A percentile compares a stretch with the other conserved stretches of the same genome.
Evolutionary conservation across 2,113 vertebrate genomes (phyloP).

Genomic region (Halichoeres trimaculatus): DNA sequence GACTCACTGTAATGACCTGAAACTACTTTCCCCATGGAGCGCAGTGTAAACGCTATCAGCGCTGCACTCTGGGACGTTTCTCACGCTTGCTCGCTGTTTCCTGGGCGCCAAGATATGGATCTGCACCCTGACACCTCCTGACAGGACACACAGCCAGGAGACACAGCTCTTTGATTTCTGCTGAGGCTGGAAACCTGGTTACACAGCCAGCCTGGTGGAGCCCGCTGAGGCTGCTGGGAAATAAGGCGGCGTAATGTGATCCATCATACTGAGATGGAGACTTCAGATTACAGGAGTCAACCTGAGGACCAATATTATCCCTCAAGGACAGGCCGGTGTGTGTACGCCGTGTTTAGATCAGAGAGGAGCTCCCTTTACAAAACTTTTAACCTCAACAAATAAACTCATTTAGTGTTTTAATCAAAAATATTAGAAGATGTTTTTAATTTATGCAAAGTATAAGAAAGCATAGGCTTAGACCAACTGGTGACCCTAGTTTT

Average conservation of each 20-base stretch:
- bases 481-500: too few relatives aligned
- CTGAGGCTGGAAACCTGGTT: constrained; percentile 42
- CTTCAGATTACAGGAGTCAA: background rate
- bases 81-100: constrained; percentile 42
- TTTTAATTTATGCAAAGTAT: too few relatives aligned
- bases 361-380: too few relatives aligned
- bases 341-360: too few relatives aligned
- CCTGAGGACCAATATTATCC: too few relatives aligned
- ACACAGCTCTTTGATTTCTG: constrained; percentile 66
- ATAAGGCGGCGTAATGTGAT: constrained; percentile 22
- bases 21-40: constrained; percentile 23
- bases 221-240: constrained; percentile 26
- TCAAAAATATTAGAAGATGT: too few relatives aligned
- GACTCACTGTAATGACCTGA: constrained; percentile 18
- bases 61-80: constrained; percentile 15
- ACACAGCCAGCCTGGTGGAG: background rate
- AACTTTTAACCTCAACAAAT: too few relatives aligned
- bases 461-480: too few relatives aligned
- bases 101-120: constrained; percentile 66
- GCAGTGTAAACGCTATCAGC: constrained; percentile 20
- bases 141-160: constrained; percentile 65
- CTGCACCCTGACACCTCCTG: constrained; percentile 63
- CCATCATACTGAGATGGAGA: constrained; percentile 16
- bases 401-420: too few relatives aligned
- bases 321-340: too few relatives aligned